These are phyloP conservation scores for Phoebastria nigripes DNA, from an alignment of 2,797 vertebrate species.

Conservation along the genomic window DNA sequence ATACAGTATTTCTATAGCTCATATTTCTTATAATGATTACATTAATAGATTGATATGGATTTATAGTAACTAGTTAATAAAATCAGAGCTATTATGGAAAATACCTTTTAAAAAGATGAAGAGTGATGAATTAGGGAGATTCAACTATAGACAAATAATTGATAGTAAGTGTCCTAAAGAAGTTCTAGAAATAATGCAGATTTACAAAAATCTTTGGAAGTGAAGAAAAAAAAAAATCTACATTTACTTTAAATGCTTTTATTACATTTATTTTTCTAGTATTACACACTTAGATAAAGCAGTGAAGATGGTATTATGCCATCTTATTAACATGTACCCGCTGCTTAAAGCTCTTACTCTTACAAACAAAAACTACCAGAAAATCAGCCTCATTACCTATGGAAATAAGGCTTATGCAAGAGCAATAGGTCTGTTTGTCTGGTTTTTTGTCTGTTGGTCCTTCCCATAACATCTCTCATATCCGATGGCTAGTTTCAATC, in stretches of 20 bases:
- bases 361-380: neutral
- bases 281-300: neutral
- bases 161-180: conserved; percentile 20
- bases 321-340: neutral
- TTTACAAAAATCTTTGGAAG: neutral
- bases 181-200: neutral
- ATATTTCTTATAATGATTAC: neutral
- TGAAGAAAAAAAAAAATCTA: neutral
- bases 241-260: neutral
- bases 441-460: neutral
- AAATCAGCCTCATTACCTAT: neutral
- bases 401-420: neutral
- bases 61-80: neutral
- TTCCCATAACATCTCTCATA: neutral
- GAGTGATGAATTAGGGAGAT: conserved; percentile 14
- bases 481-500: neutral
- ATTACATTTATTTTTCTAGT: neutral
- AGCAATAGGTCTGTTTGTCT: neutral
- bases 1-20: neutral
- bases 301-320: neutral
- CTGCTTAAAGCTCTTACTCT: neutral
- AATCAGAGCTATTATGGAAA: neutral
- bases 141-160: conserved; percentile 50
- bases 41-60: neutral
- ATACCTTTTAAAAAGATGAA: conserved; percentile 31